Base-by-base conservation (phyloP, 2,113 vertebrate species). In the Syngnathus scovelli region DNA sequence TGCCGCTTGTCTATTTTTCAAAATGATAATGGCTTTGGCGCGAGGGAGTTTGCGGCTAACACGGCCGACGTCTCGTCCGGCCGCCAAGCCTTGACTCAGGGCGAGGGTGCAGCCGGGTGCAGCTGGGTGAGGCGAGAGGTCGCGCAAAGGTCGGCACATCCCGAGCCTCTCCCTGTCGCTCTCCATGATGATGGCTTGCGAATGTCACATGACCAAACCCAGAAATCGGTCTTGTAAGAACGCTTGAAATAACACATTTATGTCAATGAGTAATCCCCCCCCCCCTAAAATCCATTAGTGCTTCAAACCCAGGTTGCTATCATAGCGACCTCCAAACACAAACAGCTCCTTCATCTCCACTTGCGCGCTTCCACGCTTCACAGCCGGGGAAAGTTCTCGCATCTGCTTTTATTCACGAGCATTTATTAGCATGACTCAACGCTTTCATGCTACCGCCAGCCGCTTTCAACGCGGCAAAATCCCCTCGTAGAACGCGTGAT, bases 371-470 rank as follows among this genome's bases (percentile, higher is more conserved):
- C 19, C 49, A n/a, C 19, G 67, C 81, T 76, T 86, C 84, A 87
- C 89, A 80, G 77, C 77, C 62, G 68, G 77, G 81, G 83, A 84
- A 86, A 85, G 80, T 85, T 83, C 66, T 62, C 77, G 79, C 86
- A 88, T 90, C 88, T 90, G 88, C 83, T 87, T 87, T 87, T 85
- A 80, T 88, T 91, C 74, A 89, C 74, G 79, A 62, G 74, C 38
- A 72, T 87, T 89, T 89, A 89, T 85, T 86, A 79, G 69, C 78
- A 74, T 89, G 83, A 90, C 76, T 90, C 86, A 90, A 41, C 9
- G 67, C 66, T 72, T 80, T 70, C 72, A 66, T 68, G 77, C 75
- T 77, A 81, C 78, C 80, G 87, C 86, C 85, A 85, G 69, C 72
- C 67, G 54, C 83, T 79, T 76, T 88, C 73, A 83, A 70, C 70